Evolutionary conservation across 2,113 vertebrate genomes (phyloP), one percentile per base, ranked within the genome.

Genomic region (Phrynocephalus versicolor): DNA sequence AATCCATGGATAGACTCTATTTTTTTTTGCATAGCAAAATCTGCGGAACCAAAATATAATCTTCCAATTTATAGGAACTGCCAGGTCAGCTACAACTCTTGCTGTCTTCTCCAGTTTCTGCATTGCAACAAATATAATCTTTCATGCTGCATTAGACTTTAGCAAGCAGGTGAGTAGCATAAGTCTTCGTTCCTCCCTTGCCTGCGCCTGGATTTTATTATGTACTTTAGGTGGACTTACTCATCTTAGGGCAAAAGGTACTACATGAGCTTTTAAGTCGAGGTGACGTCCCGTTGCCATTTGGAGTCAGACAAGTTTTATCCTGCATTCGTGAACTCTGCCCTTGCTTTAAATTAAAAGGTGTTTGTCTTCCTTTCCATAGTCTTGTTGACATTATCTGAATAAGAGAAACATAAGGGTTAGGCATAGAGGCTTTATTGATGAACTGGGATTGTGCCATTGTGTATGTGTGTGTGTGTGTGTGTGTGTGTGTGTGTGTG

Each of bases 51-150:
- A 90, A 84, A 0, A 3, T 78, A 1, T 45, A 90, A 84, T 70
- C 37, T 2, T 83, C 84, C 82, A 83, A 67, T 86, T 88, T 87
- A 87, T 82, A 86, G 89, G 70, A 93, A 90, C 45, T 65, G 1
- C 76, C 69, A 88, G 9, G 1, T 82, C 19, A 27, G 1, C 55
- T 83, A 71, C 85, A 82, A 89, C 41, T 65, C 13, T 79, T 85
- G 39, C 81, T 82, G 19, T 78, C 5, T 88, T 6, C 1, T 71
- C 1, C n/a, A 85, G 4, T 85, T 83, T 84, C 82, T 86, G 16
- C 10, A 67, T 87, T 81, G 58, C 55, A 80, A 27, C 84, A 77
- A 19, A 91, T 89, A 88, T 7, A 87, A 83, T 62, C 16, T 73
- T 82, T 45, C 37, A 62, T 33, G 79, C 88, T 87, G 86, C 92